Evolutionary conservation across 2,888 invertebrate genomes (phyloP).

Genomic region (Chrysolina americana): DNA sequence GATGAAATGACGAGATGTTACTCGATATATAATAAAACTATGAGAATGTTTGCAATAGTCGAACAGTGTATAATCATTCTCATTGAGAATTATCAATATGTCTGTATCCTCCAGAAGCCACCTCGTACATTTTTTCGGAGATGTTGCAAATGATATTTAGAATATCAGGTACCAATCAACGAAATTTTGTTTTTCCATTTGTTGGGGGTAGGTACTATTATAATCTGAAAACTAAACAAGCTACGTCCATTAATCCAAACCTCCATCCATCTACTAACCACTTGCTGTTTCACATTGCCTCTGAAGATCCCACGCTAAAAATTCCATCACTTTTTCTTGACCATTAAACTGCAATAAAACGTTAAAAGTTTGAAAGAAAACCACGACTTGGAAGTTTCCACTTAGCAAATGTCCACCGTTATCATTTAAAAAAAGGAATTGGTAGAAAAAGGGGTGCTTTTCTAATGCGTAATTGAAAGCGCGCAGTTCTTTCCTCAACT

Average conservation of each 20-base stretch:
- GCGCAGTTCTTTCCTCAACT: constrained; percentile 40
- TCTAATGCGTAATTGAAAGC: constrained; percentile 49
- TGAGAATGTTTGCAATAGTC: no score
- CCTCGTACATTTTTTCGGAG: background rate
- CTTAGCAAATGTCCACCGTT: constrained; percentile 55
- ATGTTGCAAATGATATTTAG: no score
- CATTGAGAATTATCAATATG: no score
- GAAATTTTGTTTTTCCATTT: background rate
- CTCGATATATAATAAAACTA: no score
- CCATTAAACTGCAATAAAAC: constrained; percentile 55
- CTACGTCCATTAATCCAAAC: constrained; percentile 7
- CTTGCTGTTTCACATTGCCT: constrained; percentile 42
- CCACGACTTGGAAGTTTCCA: constrained; percentile 55
- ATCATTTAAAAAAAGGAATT: constrained; percentile 49
- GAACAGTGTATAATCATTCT: no score
- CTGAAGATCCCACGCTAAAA: constrained; percentile 47
- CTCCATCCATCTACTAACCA: constrained; percentile 32
- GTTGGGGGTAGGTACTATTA: no score
- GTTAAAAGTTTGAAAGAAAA: constrained; percentile 56
- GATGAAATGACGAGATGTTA: no score
- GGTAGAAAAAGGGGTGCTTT: constrained; percentile 42
- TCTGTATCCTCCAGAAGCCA: no score
- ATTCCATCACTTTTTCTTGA: constrained; percentile 48
- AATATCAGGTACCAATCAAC: background rate
- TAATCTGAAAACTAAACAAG: constrained; percentile 1